These are phyloP conservation scores for Sphaeramia orbicularis DNA, from an alignment of 2,797 vertebrate genomes.

Conservation along the genomic window DNA sequence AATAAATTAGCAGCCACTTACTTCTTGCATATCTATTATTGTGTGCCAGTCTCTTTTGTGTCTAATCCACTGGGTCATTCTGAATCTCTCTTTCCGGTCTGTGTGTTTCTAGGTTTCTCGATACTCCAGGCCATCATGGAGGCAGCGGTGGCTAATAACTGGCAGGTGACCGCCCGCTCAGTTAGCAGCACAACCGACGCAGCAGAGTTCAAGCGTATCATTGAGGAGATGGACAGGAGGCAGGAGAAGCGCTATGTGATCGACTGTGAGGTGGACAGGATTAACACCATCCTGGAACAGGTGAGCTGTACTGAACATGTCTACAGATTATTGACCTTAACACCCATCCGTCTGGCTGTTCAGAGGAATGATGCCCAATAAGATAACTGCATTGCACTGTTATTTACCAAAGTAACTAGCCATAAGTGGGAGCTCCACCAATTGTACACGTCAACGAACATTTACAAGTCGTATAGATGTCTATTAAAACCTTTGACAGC, in stretches of 20 bases:
- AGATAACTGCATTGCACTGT: constrained; percentile 7
- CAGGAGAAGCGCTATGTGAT: constrained; percentile 98
- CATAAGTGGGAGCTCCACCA: constrained; percentile 6
- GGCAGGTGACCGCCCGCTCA: constrained; percentile 98
- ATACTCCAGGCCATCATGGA: constrained; percentile 99
- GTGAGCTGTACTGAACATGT: constrained; percentile 74
- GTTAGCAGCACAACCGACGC: constrained; percentile 96
- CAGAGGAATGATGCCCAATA: constrained; percentile 15
- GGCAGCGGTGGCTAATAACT: constrained; percentile 98
- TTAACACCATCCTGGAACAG: constrained; percentile 98
- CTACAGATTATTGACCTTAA: constrained; percentile 9
- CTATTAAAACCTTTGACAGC: no score
- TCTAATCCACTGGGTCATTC: constrained; percentile 48
- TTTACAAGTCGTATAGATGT: neutral
- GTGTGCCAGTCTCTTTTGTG: constrained; percentile 12
- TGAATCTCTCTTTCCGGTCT: constrained; percentile 33
- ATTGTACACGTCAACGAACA: neutral
- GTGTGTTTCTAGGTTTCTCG: constrained; percentile 90
- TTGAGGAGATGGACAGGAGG: constrained; percentile 99
- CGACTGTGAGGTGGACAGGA: constrained; percentile 97
- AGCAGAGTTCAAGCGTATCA: constrained; percentile 96
- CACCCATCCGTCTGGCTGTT: neutral
- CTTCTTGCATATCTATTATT: constrained; percentile 43
- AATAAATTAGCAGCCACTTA: constrained; percentile 66
- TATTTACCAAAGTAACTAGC: constrained; percentile 4